Evolutionary conservation across 1,140 invertebrate genomes (phyloP), one percentile per base, ranked within the genome.

Genomic region (Episyrphus balteatus): DNA sequence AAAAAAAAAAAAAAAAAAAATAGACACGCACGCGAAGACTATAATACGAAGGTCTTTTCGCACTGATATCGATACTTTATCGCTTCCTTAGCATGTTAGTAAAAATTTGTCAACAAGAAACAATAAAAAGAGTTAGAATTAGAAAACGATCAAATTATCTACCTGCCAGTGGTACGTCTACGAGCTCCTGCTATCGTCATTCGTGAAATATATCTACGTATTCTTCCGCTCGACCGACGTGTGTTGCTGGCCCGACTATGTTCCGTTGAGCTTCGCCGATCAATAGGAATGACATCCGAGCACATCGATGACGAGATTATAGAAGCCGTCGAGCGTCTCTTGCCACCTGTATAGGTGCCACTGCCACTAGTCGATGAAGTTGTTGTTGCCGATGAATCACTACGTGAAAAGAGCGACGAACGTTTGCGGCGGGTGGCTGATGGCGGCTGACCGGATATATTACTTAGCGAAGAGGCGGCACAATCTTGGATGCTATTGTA

Each of bases 81-180:
- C 3, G 21, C 21, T 26, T 8, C 21, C 8, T 26, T 26, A 26
- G 21, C 21, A 26, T 26, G 21, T 26, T 26, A 26, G 21, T 26
- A 26, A 26, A 26, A 26, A 26, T 26, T 26, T 26, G 8, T n/a
- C 21, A 26, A 26, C 21, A 26, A 26, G 8, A 26, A 26, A 26
- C 8, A 26, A n/a, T n/a, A n/a, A n/a, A n/a, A n/a, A n/a, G n/a
- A 26, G 21, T 12, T 36, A n/a, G 14, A 36, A 36, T 6, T 6
- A 5, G 34, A 36, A 36, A n/a, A 15, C 34, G 14, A 36, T 36
- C 14, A n/a, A 36, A 36, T 36, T 42, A 14, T 47, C 41, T 68
- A 68, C 65, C 65, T 68, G 60, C 65, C 65, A 43, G 65, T 68
- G 14, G 65, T 68, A 41, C 65, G 61, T 31, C 65, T 53, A 42